A percentile compares a stretch with the other conserved stretches of the same genome.
Evolutionary conservation across 2,113 vertebrate species (phyloP).

Genomic region (Sisor rabdophorus): DNA sequence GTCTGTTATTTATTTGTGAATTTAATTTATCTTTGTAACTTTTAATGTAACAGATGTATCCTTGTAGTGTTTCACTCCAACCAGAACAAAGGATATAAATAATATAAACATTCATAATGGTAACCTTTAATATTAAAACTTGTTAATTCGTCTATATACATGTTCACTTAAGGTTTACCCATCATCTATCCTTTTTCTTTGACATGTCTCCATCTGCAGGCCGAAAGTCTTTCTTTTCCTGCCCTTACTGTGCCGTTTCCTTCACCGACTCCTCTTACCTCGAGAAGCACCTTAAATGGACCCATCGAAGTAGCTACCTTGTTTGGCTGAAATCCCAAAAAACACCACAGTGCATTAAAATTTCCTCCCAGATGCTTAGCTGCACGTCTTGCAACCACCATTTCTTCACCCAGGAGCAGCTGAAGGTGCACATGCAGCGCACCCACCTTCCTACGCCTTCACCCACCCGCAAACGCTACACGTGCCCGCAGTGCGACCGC

Average conservation of each 20-base stretch:
- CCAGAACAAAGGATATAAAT: too few relatives aligned
- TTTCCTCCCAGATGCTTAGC: constrained; percentile 60
- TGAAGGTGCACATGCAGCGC: constrained; percentile 64
- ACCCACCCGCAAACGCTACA: constrained; percentile 64
- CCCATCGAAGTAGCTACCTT: constrained; percentile 70
- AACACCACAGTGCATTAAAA: constrained; percentile 51
- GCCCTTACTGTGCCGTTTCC: constrained; percentile 69
- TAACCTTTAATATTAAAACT: too few relatives aligned
- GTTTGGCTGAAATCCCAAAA: constrained; percentile 63
- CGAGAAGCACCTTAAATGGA: constrained; percentile 74
- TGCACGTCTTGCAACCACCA: constrained; percentile 68
- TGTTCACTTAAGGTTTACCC: too few relatives aligned
- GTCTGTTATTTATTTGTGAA: too few relatives aligned
- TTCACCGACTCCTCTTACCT: constrained; percentile 68
- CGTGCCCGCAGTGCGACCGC: constrained; percentile 76
- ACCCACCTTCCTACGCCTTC: constrained; percentile 60
- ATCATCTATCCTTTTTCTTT: background rate
- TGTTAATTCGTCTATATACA: too few relatives aligned
- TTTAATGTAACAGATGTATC: too few relatives aligned
- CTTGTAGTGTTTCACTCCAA: too few relatives aligned
- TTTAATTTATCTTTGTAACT: too few relatives aligned
- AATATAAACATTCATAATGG: too few relatives aligned
- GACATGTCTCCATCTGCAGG: constrained; percentile 31
- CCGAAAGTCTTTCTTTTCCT: constrained; percentile 61
- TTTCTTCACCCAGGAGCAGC: constrained; percentile 67